A percentile compares a stretch with the other conserved stretches of the same genome.
Conservation (phyloP, 1,140 invertebrate genomes). For the Drosophila nigromelanica region DNA sequence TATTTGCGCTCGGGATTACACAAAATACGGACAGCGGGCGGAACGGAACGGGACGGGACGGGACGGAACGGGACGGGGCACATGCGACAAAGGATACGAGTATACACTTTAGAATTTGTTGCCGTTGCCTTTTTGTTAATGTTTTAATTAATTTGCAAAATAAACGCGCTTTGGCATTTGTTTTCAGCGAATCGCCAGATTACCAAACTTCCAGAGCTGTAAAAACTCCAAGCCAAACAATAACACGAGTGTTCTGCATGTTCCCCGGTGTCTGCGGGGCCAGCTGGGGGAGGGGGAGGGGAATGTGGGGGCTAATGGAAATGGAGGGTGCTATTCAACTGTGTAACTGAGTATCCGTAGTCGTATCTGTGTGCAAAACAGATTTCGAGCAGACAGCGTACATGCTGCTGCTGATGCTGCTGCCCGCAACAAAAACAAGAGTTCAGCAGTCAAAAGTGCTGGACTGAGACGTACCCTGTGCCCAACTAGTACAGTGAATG, state of each 20-base stretch:
- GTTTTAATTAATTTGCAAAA: slow-evolving; percentile 76
- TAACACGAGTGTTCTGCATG: slow-evolving; percentile 28
- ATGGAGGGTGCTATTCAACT: not conserved
- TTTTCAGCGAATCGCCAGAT: slow-evolving; percentile 34
- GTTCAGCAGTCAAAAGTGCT: not conserved
- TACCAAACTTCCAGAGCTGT: slow-evolving; percentile 26
- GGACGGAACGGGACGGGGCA: too few species aligned
- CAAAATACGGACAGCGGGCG: slow-evolving; percentile 20
- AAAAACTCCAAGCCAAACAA: slow-evolving; percentile 32
- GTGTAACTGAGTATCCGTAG: slow-evolving; percentile 8
- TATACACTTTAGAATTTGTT: too few species aligned
- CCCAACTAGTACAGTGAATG: too few species aligned
- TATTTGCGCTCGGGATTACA: slow-evolving; percentile 65
- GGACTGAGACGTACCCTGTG: not conserved
- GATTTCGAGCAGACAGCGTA: slow-evolving; percentile 67
- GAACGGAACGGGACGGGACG: slow-evolving; percentile 3
- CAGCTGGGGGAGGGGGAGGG: not conserved
- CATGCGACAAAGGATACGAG: too few species aligned
- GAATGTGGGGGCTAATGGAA: not conserved
- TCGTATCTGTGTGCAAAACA: slow-evolving; percentile 56
- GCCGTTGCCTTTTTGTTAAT: slow-evolving; percentile 58
- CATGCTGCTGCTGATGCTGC: slow-evolving; percentile 27
- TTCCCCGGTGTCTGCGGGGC: not conserved
- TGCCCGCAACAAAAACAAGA: slow-evolving; percentile 38
- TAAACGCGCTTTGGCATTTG: slow-evolving; percentile 46